Evolutionary conservation across 2,797 vertebrate species (phyloP).

Genomic region (Smutsia gigantea): DNA sequence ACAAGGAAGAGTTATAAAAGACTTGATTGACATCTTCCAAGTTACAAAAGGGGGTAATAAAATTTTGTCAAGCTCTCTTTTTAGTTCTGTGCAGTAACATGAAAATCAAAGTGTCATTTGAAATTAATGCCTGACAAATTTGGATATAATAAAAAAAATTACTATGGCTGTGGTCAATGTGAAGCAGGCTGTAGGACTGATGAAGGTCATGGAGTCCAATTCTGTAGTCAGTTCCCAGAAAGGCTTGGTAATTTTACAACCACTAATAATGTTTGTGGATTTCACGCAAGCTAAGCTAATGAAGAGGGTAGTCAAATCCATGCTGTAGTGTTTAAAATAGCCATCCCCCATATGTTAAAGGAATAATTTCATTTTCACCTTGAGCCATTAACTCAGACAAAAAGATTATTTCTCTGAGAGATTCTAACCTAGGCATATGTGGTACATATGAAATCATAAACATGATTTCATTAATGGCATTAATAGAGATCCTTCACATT

Average conservation of each 20-base stretch:
- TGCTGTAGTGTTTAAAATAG: slow-evolving; percentile 52
- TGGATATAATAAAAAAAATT: slow-evolving; percentile 68
- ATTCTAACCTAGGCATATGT: background rate
- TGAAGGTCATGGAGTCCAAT: slow-evolving; percentile 38
- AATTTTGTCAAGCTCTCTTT: slow-evolving; percentile 43
- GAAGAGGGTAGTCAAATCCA: slow-evolving; percentile 47
- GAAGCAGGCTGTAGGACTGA: background rate
- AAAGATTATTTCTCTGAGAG: background rate
- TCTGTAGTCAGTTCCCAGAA: slow-evolving; percentile 37
- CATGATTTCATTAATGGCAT: background rate
- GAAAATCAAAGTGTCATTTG: slow-evolving; percentile 65
- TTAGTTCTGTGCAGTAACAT: background rate
- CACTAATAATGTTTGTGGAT: slow-evolving; percentile 54
- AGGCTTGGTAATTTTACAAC: slow-evolving; percentile 35
- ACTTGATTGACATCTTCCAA: slow-evolving; percentile 61
- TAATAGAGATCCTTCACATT: background rate
- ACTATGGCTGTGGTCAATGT: slow-evolving; percentile 31
- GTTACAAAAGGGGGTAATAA: slow-evolving; percentile 45
- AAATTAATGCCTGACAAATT: slow-evolving; percentile 72
- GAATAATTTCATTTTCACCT: slow-evolving; percentile 56
- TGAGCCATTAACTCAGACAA: slow-evolving; percentile 42
- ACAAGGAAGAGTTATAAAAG: slow-evolving; percentile 57
- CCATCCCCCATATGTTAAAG: background rate
- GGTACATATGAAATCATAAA: background rate
- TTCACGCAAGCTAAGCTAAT: slow-evolving; percentile 53